Evolutionary conservation across 2,888 invertebrate genomes (phyloP).

Genomic region (Volucella zonaria): DNA sequence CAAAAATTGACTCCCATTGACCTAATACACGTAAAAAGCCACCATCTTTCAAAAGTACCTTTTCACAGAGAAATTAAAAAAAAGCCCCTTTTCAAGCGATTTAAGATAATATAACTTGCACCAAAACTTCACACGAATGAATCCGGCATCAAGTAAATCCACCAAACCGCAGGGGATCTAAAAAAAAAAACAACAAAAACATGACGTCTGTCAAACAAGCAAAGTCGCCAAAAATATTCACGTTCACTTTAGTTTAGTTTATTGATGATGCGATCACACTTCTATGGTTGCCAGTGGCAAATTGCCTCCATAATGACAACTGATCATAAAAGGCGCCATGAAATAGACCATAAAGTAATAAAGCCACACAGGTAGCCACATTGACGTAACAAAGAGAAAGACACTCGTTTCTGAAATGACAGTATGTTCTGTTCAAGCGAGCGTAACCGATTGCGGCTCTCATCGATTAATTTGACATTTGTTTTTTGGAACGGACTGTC

Average conservation of each 20-base stretch:
- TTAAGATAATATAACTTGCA: slow-evolving; percentile 9
- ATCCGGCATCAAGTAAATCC: too few species aligned
- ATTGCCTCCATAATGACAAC: not conserved
- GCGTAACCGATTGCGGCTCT: not conserved
- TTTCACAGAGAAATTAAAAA: not conserved
- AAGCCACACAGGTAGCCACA: too few species aligned
- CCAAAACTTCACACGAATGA: not conserved
- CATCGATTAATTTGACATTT: not conserved
- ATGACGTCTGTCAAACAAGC: not conserved
- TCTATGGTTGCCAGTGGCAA: not conserved
- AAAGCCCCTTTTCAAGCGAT: not conserved
- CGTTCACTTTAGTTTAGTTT: not conserved
- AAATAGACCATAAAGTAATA: not conserved
- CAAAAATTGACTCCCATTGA: too few species aligned
- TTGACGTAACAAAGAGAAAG: too few species aligned
- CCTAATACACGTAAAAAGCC: not conserved
- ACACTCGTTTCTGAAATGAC: too few species aligned
- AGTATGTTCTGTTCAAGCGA: too few species aligned
- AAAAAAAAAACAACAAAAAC: not conserved
- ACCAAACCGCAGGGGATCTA: not conserved
- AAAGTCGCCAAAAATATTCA: not conserved
- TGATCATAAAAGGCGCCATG: not conserved
- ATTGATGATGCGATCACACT: not conserved
- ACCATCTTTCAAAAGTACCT: too few species aligned
- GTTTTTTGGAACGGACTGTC: not conserved